Percentiles rank a stretch among this genome's conserved stretches.
These are phyloP conservation scores for Netta rufina DNA, from an alignment of 2,797 vertebrate genomes.

Conservation along the genomic window DNA sequence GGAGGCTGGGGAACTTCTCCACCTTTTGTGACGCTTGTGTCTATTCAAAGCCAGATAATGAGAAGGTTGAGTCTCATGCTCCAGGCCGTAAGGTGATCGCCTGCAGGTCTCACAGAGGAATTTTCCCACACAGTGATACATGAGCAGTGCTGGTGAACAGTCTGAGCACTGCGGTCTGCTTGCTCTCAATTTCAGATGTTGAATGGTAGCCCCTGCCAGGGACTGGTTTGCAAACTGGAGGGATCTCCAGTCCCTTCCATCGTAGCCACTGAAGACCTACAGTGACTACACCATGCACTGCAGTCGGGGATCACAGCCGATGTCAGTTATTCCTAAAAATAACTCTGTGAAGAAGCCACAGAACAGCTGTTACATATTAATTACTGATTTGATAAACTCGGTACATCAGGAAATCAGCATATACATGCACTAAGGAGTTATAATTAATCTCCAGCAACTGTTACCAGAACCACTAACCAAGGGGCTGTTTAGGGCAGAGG, in stretches of 20 bases:
- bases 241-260: background rate
- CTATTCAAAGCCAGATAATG: slow-evolving; percentile 33
- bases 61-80: background rate
- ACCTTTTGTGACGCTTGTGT: background rate
- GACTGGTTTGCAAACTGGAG: background rate
- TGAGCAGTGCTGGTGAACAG: background rate
- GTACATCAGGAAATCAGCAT: background rate
- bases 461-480: background rate
- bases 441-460: background rate
- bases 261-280: background rate
- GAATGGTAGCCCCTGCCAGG: background rate
- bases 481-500: background rate
- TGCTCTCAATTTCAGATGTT: background rate
- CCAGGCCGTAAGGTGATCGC: slow-evolving; percentile 16
- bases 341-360: background rate
- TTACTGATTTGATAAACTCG: background rate
- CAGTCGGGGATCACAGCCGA: background rate
- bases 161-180: background rate
- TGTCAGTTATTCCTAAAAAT: background rate
- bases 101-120: background rate
- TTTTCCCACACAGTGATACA: slow-evolving; percentile 13
- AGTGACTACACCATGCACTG: too few species aligned
- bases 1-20: background rate
- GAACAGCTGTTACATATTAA: background rate
- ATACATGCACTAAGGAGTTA: background rate